phyloP scores from a whole-genome alignment of 2,888 invertebrate genomes.

The Pammene aurita region DNA sequence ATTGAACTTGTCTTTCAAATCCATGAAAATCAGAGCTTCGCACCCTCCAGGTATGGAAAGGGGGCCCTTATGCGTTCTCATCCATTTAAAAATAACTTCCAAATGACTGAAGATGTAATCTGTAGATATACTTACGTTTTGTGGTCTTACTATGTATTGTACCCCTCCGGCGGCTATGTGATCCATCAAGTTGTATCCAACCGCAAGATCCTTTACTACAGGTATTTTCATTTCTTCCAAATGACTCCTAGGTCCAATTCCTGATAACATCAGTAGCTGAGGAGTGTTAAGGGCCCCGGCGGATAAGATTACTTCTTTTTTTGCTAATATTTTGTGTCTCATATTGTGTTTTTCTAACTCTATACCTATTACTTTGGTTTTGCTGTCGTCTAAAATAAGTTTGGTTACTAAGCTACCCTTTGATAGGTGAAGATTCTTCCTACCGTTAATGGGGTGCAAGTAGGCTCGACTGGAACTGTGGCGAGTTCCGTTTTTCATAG shows the following conservation, averaged over 20 bases:
- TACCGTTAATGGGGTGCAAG: conserved; percentile 81
- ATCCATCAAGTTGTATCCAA: conserved; percentile 88
- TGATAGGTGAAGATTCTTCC: conserved; percentile 85
- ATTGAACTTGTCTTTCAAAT: conserved; percentile 83
- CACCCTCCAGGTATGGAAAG: conserved; percentile 86
- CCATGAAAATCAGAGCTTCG: conserved; percentile 86
- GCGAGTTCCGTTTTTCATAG: conserved; percentile 86
- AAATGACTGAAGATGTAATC: conserved; percentile 69
- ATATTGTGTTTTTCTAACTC: conserved; percentile 81
- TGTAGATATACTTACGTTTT: conserved; percentile 63
- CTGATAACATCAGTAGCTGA: conserved; percentile 91
- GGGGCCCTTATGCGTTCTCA: conserved; percentile 80
- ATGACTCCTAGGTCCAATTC: conserved; percentile 86
- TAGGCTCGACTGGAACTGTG: conserved; percentile 87
- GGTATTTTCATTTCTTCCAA: conserved; percentile 82
- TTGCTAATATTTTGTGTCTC: conserved; percentile 82
- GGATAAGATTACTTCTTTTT: conserved; percentile 88
- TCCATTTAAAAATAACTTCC: conserved; percentile 79
- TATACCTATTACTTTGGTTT: conserved; percentile 84
- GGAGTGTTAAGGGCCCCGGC: conserved; percentile 91
- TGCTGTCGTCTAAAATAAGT: conserved; percentile 81
- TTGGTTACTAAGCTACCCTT: conserved; percentile 84
- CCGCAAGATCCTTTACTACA: conserved; percentile 82
- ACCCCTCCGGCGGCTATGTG: conserved; percentile 86
- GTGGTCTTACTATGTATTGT: conserved; percentile 79